Percentiles rank a stretch among this genome's conserved stretches.
Conservation (phyloP, 2,888 invertebrate genomes). For the Tachina lurida region DNA sequence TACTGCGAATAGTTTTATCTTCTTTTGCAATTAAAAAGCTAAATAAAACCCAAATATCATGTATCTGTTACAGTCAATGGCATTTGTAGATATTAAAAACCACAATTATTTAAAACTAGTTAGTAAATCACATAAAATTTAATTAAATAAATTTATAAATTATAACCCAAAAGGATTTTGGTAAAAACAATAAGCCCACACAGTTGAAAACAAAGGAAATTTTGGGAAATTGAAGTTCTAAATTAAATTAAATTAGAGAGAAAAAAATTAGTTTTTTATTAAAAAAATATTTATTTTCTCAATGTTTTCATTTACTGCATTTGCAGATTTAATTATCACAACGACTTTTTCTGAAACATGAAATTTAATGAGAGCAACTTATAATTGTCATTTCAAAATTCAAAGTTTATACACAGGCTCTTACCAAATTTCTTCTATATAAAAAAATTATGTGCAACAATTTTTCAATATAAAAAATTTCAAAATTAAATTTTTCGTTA, state of each 20-base stretch:
- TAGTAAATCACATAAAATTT: slow-evolving; percentile 62
- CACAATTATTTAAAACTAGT: slow-evolving; percentile 33
- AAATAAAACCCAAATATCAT: slow-evolving; percentile 48
- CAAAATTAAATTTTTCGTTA: no score
- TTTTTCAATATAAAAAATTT: no score
- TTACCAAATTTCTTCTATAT: no score
- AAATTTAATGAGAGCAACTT: no score
- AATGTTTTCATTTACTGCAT: no score
- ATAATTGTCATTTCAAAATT: no score
- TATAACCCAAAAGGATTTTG: slow-evolving; percentile 9
- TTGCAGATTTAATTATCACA: no score
- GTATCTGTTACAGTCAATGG: slow-evolving; percentile 31
- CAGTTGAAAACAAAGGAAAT: not conserved
- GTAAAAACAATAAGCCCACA: not conserved
- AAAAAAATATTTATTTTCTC: no score
- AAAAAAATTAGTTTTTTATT: no score
- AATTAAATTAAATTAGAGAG: not conserved
- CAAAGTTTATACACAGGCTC: no score
- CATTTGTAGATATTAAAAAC: slow-evolving; percentile 27
- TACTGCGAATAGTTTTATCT: not conserved
- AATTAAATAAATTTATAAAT: slow-evolving; percentile 53
- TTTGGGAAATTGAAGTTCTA: not conserved
- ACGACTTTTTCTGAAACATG: no score
- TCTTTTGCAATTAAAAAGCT: slow-evolving; percentile 59
- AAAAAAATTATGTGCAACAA: no score